Percentiles rank a stretch among this genome's conserved stretches.
These are phyloP conservation scores for Phengaris arion DNA, from an alignment of 2,888 invertebrate genomes.

Conservation along the genomic window DNA sequence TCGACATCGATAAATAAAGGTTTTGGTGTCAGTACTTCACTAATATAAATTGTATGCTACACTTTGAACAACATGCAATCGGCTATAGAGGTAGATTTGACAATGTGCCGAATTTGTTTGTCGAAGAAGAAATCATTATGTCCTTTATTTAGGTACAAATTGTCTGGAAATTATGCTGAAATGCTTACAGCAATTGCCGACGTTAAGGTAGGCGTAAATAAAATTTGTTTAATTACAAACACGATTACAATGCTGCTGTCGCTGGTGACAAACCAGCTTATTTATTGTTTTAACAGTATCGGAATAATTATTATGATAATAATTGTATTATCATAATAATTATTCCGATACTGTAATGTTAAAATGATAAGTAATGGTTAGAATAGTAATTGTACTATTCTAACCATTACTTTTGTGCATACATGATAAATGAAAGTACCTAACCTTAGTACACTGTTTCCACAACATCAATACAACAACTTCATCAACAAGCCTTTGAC, in stretches of 20 bases:
- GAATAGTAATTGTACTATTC: too few species aligned
- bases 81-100: constrained; percentile 54
- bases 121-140: constrained; percentile 66
- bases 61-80: constrained; percentile 56
- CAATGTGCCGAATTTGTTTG: constrained; percentile 71
- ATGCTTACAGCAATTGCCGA: constrained; percentile 75
- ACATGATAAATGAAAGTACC: too few species aligned
- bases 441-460: too few species aligned
- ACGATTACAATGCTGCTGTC: neutral
- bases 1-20: constrained; percentile 24
- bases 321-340: too few species aligned
- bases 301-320: too few species aligned
- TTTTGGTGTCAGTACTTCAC: constrained; percentile 46
- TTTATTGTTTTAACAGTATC: neutral
- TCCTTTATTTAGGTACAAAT: constrained; percentile 70
- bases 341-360: too few species aligned
- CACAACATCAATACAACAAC: too few species aligned
- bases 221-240: neutral
- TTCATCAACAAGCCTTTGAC: too few species aligned
- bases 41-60: constrained; percentile 38
- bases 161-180: constrained; percentile 75
- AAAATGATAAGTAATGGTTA: too few species aligned
- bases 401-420: too few species aligned
- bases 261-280: neutral
- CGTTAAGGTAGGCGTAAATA: constrained; percentile 58